Base-by-base conservation (phyloP, 2,888 invertebrate genomes). In the Thecocarcelia acutangulata region DNA sequence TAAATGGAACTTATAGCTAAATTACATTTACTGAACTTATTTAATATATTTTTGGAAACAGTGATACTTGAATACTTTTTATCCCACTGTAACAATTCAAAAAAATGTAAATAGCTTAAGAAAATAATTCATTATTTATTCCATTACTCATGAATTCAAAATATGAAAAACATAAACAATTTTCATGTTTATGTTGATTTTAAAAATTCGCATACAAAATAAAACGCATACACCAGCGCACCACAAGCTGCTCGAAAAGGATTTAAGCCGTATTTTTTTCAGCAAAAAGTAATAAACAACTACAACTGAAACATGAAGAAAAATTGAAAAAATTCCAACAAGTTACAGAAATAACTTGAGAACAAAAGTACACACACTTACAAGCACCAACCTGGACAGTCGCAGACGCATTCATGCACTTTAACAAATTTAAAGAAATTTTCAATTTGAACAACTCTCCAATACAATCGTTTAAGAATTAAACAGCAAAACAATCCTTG, bases 291-390 rank as follows among this genome's bases (percentile, higher is more conserved):
- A 74, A 80, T 75, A 80, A 82, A 44, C 33, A 33, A 33, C 33
- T 33, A 54, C 77, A 79, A 73, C 54, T 58, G 48, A 77, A 77
- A 82, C 83, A 83, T 76, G 70, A 73, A 74, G 76, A 82, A 83
- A 83, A 84, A 80, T 79, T 83, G n/a, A 66, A 83, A 84, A 82
- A 83, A 84, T 84, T 84, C 84, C 84, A 77, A 84, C 84, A 84
- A 85, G 84, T 82, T 85, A 80, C 83, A 82, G 78, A 85, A 85
- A 84, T 85, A 85, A 84, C 84, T 85, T 78, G 28, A 80, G 77
- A 69, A 76, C 78, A 68, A 61, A 76, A 76, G 63, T 64, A 64
- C 44, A 66, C 48, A 61, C 56, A 74, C 56, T 44, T 46, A 40
- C 64, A 54, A 21, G 5, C 61, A 68, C 15, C 13, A 17, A 15